Conservation (phyloP, 2,113 vertebrate genomes). For the Coturnix japonica region DNA sequence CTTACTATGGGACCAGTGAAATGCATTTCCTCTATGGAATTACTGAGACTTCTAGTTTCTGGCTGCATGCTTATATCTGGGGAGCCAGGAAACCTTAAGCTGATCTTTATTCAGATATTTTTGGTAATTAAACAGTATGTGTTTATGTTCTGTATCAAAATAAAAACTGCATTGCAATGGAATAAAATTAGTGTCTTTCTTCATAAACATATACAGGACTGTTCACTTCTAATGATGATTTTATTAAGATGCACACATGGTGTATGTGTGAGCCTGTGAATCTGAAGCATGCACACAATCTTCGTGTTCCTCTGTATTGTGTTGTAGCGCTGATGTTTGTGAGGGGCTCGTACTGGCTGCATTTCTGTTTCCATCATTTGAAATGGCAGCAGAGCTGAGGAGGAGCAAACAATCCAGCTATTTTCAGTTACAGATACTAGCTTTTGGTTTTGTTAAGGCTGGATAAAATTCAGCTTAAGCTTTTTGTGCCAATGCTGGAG, state of each 20-base stretch:
- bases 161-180: not conserved
- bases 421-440: conserved; percentile 22
- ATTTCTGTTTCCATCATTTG: not conserved
- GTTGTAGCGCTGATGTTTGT: not conserved
- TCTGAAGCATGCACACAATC: not conserved
- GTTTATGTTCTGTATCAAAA: not conserved
- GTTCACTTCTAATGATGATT: not conserved
- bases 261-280: not conserved
- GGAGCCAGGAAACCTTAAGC: not conserved
- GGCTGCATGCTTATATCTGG: not conserved
- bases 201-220: not conserved
- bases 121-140: not conserved
- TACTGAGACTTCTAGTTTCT: not conserved
- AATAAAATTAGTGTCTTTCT: not conserved
- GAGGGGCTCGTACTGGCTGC: not conserved
- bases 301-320: not conserved
- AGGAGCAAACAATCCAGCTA: conserved; percentile 22
- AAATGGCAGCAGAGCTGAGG: not conserved
- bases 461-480: conserved; percentile 38
- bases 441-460: conserved; percentile 15
- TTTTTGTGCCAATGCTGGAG: conserved; percentile 26
- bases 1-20: not conserved
- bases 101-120: not conserved
- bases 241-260: not conserved
- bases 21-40: not conserved